phyloP scores from a whole-genome alignment of 1,140 invertebrate species.

The Arion vulgaris region DNA sequence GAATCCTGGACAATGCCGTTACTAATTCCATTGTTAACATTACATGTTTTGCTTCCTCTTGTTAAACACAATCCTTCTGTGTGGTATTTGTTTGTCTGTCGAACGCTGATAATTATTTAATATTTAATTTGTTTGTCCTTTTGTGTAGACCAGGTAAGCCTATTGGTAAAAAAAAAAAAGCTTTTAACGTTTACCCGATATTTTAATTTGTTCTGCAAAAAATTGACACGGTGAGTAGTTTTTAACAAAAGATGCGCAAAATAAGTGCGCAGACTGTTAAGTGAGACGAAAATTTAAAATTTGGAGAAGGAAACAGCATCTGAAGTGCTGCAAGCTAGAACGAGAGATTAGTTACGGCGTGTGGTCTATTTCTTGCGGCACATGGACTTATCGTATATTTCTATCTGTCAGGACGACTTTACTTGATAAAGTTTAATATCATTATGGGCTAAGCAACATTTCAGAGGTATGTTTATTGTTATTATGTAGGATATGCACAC shows the following conservation, averaged over 20 bases:
- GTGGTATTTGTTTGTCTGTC: too few relatives aligned
- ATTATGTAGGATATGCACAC: too few relatives aligned
- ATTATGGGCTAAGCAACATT: background rate
- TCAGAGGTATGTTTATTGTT: background rate
- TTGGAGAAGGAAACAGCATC: background rate
- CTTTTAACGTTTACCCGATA: too few relatives aligned
- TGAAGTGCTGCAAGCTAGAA: background rate
- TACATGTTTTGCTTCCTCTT: too few relatives aligned
- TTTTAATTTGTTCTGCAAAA: background rate
- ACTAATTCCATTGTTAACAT: too few relatives aligned
- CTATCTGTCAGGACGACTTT: background rate
- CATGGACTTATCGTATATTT: background rate
- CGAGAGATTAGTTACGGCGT: background rate
- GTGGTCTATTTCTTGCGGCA: background rate
- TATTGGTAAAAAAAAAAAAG: too few relatives aligned
- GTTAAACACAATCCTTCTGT: too few relatives aligned
- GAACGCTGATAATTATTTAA: too few relatives aligned
- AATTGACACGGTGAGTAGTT: background rate
- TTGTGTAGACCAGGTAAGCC: too few relatives aligned
- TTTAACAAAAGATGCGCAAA: background rate
- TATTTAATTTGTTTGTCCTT: too few relatives aligned
- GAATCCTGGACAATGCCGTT: too few relatives aligned
- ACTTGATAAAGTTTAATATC: background rate
- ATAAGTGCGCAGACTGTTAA: background rate
- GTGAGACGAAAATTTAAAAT: background rate